phyloP scores from a whole-genome alignment of 2,888 invertebrate species.

The Glyphotaelius pellucidus region DNA sequence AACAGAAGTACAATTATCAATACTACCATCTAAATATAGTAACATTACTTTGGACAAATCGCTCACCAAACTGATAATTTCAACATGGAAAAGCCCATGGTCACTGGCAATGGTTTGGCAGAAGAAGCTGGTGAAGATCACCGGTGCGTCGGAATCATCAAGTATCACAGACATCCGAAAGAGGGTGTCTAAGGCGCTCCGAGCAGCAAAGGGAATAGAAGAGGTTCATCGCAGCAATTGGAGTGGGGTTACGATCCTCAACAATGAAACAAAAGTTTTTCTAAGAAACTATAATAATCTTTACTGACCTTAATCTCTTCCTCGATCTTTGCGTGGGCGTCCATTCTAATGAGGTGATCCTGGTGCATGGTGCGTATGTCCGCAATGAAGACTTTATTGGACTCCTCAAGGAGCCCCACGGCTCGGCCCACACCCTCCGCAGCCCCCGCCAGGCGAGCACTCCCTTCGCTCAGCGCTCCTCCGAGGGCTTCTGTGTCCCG shows the following conservation, averaged over 20 bases:
- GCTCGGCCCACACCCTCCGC: slow-evolving; percentile 51
- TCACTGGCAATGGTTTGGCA: not conserved
- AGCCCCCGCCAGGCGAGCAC: slow-evolving; percentile 33
- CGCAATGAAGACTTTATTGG: slow-evolving; percentile 47
- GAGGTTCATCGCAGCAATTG: not conserved
- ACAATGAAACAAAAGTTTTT: too few relatives aligned
- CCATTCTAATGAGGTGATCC: slow-evolving; percentile 34
- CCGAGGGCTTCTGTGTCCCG: slow-evolving; percentile 10
- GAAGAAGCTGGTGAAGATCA: not conserved
- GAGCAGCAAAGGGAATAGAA: too few relatives aligned
- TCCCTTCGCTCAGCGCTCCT: slow-evolving; percentile 29
- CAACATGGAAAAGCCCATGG: too few relatives aligned
- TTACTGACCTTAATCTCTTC: slow-evolving; percentile 53
- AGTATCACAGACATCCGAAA: not conserved
- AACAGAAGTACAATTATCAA: slow-evolving; percentile 3
- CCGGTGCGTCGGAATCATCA: not conserved
- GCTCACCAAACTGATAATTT: too few relatives aligned
- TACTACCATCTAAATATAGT: not conserved
- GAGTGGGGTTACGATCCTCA: not conserved
- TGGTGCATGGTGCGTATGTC: slow-evolving; percentile 43
- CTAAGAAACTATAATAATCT: not conserved
- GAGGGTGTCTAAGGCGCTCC: too few relatives aligned
- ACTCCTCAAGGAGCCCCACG: slow-evolving; percentile 48
- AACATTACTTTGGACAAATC: not conserved
- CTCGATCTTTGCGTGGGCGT: slow-evolving; percentile 19